Conservation (phyloP, 1,140 invertebrate genomes). For the Diorhabda elongata region DNA sequence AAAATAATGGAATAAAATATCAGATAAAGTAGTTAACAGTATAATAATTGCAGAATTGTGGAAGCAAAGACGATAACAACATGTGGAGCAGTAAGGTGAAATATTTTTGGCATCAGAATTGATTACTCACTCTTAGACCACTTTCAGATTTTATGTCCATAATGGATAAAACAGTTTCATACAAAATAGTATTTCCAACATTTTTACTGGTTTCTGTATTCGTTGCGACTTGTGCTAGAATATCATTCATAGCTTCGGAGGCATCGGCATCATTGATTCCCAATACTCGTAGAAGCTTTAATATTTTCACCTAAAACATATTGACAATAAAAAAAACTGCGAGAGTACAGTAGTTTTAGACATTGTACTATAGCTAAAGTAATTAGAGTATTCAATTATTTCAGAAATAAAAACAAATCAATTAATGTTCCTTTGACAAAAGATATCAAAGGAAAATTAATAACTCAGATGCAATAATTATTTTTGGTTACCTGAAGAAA, state of each 20-base stretch:
- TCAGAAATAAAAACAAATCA: no score
- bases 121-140: slow-evolving; percentile 68
- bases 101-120: no score
- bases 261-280: slow-evolving; percentile 94
- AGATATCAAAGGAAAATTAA: no score
- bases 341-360: no score
- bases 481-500: slow-evolving; percentile 83
- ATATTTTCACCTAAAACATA: slow-evolving; percentile 83
- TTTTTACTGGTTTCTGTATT: slow-evolving; percentile 98
- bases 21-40: no score
- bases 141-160: slow-evolving; percentile 98
- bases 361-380: not conserved
- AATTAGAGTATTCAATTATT: no score
- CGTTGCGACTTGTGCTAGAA: slow-evolving; percentile 96
- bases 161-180: slow-evolving; percentile 96
- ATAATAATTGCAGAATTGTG: no score
- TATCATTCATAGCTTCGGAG: slow-evolving; percentile 99
- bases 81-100: no score
- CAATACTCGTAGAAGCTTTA: slow-evolving; percentile 88
- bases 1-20: no score
- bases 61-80: no score
- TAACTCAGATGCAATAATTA: slow-evolving; percentile 19
- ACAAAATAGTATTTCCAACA: slow-evolving; percentile 96
- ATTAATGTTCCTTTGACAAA: no score
- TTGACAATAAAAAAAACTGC: no score